A percentile compares a stretch with the other conserved stretches of the same genome.
phyloP scores from a whole-genome alignment of 2,797 vertebrate genomes.

The Karalla daura region DNA sequence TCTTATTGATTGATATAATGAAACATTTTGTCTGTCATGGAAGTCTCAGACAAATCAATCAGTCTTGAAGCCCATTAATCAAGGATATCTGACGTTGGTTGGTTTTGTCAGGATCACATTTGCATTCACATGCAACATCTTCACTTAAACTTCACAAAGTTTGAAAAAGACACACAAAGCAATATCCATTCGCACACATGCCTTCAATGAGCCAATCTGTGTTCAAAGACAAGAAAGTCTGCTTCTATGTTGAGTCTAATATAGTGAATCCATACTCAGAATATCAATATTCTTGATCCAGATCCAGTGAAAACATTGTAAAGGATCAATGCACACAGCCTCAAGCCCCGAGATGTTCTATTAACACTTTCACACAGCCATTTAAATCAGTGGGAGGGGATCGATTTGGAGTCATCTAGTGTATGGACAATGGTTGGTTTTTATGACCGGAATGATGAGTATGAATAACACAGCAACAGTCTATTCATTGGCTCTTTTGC shows the following conservation, averaged over 20 bases:
- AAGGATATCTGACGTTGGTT: constrained; percentile 50
- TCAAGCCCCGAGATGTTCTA: constrained; percentile 70
- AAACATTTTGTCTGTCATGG: constrained; percentile 71
- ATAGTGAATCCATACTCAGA: constrained; percentile 63
- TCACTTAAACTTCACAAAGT: constrained; percentile 13
- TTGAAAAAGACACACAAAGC: constrained; percentile 31
- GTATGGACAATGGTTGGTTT: constrained; percentile 57
- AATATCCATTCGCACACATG: constrained; percentile 28
- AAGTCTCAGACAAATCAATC: constrained; percentile 74
- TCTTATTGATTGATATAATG: constrained; percentile 69
- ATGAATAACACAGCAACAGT: constrained; percentile 47
- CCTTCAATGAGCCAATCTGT: constrained; percentile 37
- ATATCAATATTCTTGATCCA: constrained; percentile 72
- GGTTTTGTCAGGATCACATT: constrained; percentile 50
- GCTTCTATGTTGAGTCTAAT: constrained; percentile 55
- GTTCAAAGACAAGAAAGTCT: constrained; percentile 43
- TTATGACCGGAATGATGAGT: constrained; percentile 58
- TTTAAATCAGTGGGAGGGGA: constrained; percentile 69
- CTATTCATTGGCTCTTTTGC: constrained; percentile 8
- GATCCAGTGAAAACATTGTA: constrained; percentile 67
- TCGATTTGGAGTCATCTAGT: constrained; percentile 63
- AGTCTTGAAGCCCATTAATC: constrained; percentile 64
- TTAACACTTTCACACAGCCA: constrained; percentile 74
- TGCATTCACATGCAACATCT: constrained; percentile 46
- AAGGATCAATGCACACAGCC: constrained; percentile 73